Evolutionary conservation across 2,113 vertebrate genomes (phyloP), one percentile per base, ranked within the genome.

Genomic region (Sapajus apella): DNA sequence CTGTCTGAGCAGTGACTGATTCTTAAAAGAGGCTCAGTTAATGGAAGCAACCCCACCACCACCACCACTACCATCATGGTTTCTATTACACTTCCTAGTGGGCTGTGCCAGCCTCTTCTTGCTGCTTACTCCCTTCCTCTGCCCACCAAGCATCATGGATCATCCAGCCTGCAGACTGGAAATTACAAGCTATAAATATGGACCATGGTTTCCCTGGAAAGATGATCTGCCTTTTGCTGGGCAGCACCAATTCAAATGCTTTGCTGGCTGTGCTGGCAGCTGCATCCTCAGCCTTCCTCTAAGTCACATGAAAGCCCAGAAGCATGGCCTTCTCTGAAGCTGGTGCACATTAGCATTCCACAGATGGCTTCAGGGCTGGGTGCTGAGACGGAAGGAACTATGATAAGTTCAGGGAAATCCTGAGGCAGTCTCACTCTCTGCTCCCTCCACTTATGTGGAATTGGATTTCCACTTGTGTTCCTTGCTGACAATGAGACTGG

Each of bases 191-290:
- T 58, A 0, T n/a, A 18, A 58, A 30, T 73, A 61, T 55, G 21
- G 64, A 30, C 81, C 6, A 1, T 3, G 0, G 73, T 55, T 32
- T 35, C 55, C 75, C 79, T 32, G 40, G 37, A 66, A 88, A 20
- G 8, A 14, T n/a, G 66, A 23, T 14, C 32, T 96, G 84, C 61
- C 88, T 81, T 35, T 80, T 30, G 6, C 87, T 89, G 83, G 72
- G 79, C 73, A 79, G 45, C 79, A 55, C 56, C 0, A 64, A 45
- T 25, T 30, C 43, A 3, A 9, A 32, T 40, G 91, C 52, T 84
- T 32, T 17, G 3, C 35, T 7, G 40, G 77, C n/a, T 43, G 0
- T 10, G 8, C 47, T 27, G 75, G 81, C 56, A 87, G 35, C 68
- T 47, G 21, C 16, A 18, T 52, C 43, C n/a, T 30, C n/a, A 13